Evolutionary conservation across 2,888 invertebrate species (phyloP), one percentile per base, ranked within the genome.

Genomic region (Zaprionus lineosus): DNA sequence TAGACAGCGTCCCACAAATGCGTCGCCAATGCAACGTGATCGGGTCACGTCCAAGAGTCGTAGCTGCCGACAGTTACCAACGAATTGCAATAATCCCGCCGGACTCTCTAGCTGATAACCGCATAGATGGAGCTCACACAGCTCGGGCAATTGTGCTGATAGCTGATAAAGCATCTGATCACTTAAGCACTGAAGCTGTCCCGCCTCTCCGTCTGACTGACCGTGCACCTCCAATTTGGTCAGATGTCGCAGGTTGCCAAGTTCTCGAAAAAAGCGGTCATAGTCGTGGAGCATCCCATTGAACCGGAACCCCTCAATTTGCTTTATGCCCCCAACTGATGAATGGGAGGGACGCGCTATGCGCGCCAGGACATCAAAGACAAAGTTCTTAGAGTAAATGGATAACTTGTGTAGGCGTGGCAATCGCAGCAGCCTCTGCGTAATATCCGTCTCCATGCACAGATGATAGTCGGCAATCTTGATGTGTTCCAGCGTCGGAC

Each of bases 401-500:
- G 86, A 87, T 0, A 86, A 59, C 21, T 86, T 82, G 8, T 65
- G 72, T 0, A 87, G 60, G 1, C 37, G 51, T 0, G 86, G 84
- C 79, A 86, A 43, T 7, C 63, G 67, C 1, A 86, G 48, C 18
- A 86, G 53, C 29, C 86, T 74, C 37, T 84, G 76, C 0, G 77
- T 69, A 0, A 84, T 82, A 34, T 77, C 77, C 8, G 74, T 73
- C 24, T 86, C 86, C 65, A 85, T 87, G 53, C 86, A 87, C 36
- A 87, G 55, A 51, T 86, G 86, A 50, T 86, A 87, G 43, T 87
- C 87, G 46, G 86, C 86, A 7, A 86, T 85, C 56, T 86, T 85
- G 19, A 87, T 75, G 44, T 86, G 86, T 59, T 86, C 86, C 55
- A 86, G 36, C 0, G 87, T 85, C 11, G 79, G 86, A 31, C 86